phyloP scores from a whole-genome alignment of 2,113 vertebrate genomes.

The Speoplatyrhinus poulsoni region DNA sequence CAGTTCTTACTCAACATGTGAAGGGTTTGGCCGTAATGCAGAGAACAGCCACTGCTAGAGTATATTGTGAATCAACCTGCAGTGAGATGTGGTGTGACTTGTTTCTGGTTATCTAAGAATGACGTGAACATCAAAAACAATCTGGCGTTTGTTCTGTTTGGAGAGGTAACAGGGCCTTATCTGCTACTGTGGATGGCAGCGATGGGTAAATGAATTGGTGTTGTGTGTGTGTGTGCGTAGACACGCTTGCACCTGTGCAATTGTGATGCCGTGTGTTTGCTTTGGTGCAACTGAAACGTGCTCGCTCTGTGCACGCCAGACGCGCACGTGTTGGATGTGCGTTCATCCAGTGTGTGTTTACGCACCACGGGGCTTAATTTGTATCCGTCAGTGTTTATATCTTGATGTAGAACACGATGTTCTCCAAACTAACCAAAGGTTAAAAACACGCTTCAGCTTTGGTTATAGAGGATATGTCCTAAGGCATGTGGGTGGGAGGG shows the following conservation, averaged over 20 bases:
- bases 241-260: neutral
- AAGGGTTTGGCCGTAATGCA: too few relatives aligned
- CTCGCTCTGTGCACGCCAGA: too few relatives aligned
- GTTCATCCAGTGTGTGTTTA: neutral
- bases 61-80: too few relatives aligned
- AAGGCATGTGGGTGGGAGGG: too few relatives aligned
- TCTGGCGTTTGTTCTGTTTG: neutral
- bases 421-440: slow-evolving; percentile 22
- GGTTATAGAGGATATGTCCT: slow-evolving; percentile 1
- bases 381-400: slow-evolving; percentile 30
- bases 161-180: slow-evolving; percentile 11
- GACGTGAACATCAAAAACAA: neutral
- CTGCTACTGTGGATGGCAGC: neutral
- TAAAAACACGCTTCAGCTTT: slow-evolving; percentile 43
- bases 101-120: neutral
- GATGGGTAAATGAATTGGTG: slow-evolving; percentile 21
- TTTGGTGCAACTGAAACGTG: neutral
- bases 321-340: neutral
- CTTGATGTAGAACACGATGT: slow-evolving; percentile 37
- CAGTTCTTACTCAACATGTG: too few relatives aligned
- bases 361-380: too few relatives aligned
- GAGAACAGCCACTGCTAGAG: too few relatives aligned
- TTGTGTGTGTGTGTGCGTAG: neutral
- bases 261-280: slow-evolving; percentile 17
- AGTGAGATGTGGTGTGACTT: too few relatives aligned